These are phyloP conservation scores for Bos indicus DNA, from an alignment of 2,113 vertebrate genomes.

Conservation along the genomic window DNA sequence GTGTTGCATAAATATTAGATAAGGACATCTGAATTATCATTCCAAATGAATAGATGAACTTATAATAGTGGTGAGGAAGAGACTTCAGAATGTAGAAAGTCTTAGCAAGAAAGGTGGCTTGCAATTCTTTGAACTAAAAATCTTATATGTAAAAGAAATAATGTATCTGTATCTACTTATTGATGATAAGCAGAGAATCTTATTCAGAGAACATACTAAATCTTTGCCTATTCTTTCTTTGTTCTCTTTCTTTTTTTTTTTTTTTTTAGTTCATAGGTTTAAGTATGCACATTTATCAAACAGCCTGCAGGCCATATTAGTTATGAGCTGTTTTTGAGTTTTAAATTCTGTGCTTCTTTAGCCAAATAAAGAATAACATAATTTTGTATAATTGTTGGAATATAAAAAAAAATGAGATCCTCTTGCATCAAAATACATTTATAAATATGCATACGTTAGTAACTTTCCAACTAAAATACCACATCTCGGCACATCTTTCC, in stretches of 20 bases:
- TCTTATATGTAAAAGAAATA: background rate
- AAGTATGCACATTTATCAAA: background rate
- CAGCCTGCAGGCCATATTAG: background rate
- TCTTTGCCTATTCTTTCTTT: background rate
- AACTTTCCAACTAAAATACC: background rate
- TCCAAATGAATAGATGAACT: background rate
- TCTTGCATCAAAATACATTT: background rate
- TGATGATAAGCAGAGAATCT: background rate
- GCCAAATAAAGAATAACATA: background rate
- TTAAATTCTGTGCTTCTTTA: conserved; percentile 26
- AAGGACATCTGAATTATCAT: background rate
- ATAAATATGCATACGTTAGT: background rate
- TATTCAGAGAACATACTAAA: background rate
- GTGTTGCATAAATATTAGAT: background rate
- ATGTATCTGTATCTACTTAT: background rate
- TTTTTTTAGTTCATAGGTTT: background rate
- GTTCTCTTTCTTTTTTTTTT: background rate
- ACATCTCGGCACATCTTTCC: background rate
- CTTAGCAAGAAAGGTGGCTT: background rate
- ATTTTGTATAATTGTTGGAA: conserved; percentile 1
- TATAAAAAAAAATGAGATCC: background rate
- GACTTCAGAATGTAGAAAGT: background rate
- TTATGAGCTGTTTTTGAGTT: background rate
- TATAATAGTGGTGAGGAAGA: background rate
- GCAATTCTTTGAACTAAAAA: background rate